phyloP scores from a whole-genome alignment of 2,113 vertebrate species.

The Balaeniceps rex region DNA sequence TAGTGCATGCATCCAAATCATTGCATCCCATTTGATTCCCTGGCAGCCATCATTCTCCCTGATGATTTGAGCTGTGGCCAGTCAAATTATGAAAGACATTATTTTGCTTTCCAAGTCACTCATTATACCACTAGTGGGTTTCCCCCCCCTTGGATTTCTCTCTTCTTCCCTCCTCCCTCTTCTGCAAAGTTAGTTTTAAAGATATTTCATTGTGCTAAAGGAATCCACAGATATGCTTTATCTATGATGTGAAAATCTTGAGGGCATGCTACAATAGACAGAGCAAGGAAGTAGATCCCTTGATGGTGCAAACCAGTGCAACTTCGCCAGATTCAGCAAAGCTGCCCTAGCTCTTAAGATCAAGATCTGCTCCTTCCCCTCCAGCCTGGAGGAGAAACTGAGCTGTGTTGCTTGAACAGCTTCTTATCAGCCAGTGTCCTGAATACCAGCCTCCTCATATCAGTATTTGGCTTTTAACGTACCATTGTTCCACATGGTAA shows the following conservation, averaged over 20 bases:
- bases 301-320: neutral
- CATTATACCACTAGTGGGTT: neutral
- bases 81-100: neutral
- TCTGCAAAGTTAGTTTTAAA: neutral
- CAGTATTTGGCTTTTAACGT: neutral
- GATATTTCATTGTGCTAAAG: neutral
- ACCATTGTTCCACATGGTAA: neutral
- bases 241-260: neutral
- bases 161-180: neutral
- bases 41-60: neutral
- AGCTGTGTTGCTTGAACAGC: neutral
- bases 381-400: neutral
- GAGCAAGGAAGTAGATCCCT: neutral
- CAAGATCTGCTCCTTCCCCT: neutral
- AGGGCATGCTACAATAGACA: neutral
- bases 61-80: neutral
- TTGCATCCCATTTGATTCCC: neutral
- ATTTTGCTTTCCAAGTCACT: neutral
- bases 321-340: neutral
- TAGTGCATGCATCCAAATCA: neutral
- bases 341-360: neutral
- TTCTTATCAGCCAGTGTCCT: neutral
- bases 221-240: neutral
- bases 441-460: neutral
- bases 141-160: neutral